Percentiles rank a stretch among this genome's conserved stretches.
Evolutionary conservation across 2,113 vertebrate species (phyloP).

Genomic region (Passer montanus): DNA sequence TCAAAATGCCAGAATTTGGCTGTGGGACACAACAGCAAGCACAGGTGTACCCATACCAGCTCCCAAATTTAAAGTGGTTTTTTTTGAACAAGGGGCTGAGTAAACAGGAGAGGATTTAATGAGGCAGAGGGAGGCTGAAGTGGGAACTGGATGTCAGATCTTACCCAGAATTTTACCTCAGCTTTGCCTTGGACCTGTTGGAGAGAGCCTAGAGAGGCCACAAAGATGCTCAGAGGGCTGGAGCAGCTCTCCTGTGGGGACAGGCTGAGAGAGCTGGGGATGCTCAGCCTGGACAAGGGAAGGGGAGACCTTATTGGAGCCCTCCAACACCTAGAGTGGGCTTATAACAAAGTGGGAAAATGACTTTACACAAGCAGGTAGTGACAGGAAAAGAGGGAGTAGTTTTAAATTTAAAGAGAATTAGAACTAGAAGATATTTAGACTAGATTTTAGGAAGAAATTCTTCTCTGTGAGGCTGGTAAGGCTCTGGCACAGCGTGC

Average conservation of each 20-base stretch:
- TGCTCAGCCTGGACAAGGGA: not conserved
- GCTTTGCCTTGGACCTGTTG: not conserved
- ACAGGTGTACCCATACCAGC: rapidly evolving
- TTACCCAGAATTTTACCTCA: not conserved
- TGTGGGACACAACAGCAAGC: rapidly evolving
- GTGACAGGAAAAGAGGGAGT: not conserved
- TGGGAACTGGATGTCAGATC: not conserved
- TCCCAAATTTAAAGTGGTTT: rapidly evolving
- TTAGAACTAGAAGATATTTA: not conserved
- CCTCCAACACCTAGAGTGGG: not conserved
- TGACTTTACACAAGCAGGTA: not conserved
- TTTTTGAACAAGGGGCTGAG: not conserved
- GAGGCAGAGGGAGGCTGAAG: rapidly evolving
- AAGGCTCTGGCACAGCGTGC: rapidly evolving
- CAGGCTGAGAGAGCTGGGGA: not conserved
- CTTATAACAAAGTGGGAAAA: not conserved
- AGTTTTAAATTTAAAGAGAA: not conserved
- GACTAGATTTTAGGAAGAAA: not conserved
- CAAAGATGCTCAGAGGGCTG: not conserved
- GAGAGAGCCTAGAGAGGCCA: not conserved
- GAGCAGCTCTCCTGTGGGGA: not conserved
- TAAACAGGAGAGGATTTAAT: not conserved
- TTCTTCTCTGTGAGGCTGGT: too few species aligned
- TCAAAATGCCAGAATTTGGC: not conserved
- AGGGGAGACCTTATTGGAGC: not conserved